Evolutionary conservation across 2,113 vertebrate genomes (phyloP), one percentile per base, ranked within the genome.

Genomic region (Lutjanus erythropterus): DNA sequence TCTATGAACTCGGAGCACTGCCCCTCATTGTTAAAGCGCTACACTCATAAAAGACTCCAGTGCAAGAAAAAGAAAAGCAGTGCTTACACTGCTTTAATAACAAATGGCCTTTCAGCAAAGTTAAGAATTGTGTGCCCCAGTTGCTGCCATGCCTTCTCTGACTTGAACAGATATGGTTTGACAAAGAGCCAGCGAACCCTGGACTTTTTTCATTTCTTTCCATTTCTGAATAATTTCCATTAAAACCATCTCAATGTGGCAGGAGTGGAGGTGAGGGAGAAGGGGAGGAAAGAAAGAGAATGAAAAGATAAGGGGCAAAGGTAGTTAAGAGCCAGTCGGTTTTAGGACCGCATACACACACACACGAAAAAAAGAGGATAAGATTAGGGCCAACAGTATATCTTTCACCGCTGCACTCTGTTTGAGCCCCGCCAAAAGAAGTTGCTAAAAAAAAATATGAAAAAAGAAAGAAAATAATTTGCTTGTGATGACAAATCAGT

Each of bases 171-270:
- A 84, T 81, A 87, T 16, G 50, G 42, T 79, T 44, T 72, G 87
- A 90, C 78, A 86, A 89, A 82, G 68, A 87, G 61, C 56, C 61
- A 60, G 74, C 58, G 74, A 87, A 84, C 81, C 53, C 44, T 56
- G 71, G 76, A 82, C 65, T 71, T 87, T 87, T n/a, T 39, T 58
- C 42, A 11, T 84, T 85, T 76, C 61, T 85, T 84, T 86, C 86
- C 80, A 78, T 84, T 85, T 86, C 68, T 79, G 79, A 88, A 82
- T 78, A 25, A 89, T 89, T 88, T 86, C 84, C 88, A 89, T 89
- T 86, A 82, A n/a, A 88, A 79, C 58, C 75, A 59, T 81, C 71
- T 87, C 66, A 88, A 82, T 79, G 71, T 87, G 81, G 73, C 65
- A 77, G 84, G 29, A 9, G 33, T 25, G 74, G 46, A 66, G 64